Evolutionary conservation across 2,113 vertebrate genomes (phyloP), one percentile per base, ranked within the genome.

Genomic region (Sclerurus mexicanus): DNA sequence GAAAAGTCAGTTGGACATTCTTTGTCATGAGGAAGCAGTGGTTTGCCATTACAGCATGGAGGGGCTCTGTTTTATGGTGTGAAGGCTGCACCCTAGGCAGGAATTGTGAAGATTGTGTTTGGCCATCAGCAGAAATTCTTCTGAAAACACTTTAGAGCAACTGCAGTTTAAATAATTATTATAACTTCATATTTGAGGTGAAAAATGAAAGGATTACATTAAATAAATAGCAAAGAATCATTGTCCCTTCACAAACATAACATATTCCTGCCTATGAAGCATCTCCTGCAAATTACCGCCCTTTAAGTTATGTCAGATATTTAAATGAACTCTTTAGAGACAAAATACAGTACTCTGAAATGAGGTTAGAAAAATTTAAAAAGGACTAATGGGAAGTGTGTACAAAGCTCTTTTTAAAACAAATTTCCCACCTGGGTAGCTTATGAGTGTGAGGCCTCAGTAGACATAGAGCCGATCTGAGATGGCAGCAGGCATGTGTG

Each of bases 381-480:
- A 91, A 93, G 7, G 31, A 75, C 91, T 91, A 88, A 78, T 8
- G 85, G 91, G 69, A 90, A 74, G 71, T 71, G 77, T 87, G 77
- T 92, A 94, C 79, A 90, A 93, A 44, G 60, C 85, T 90, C 84
- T 95, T 46, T 53, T 89, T 35, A 25, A 58, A 80, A 59, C 10
- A 5, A 4, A 21, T 74, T 75, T 80, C 97, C 90, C 96, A 92
- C 64, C 87, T 79, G 75, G 69, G 47, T 3, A 56, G 59, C 55
- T 60, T 18, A 19, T 4, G 44, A 69, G 47, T 4, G 2, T 1
- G 14, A 56, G 42, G 76, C 56, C 47, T 98, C 97, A 98, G 35
- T 96, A 97, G 56, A 98, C 98, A 39, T 98, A 98, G 96, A 98
- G 97, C 82, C 87, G 97, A 71, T 98, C 98, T 0, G 98, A 96